These are phyloP conservation scores for Germaria angustata DNA, from an alignment of 2,888 invertebrate species.

Conservation along the genomic window DNA sequence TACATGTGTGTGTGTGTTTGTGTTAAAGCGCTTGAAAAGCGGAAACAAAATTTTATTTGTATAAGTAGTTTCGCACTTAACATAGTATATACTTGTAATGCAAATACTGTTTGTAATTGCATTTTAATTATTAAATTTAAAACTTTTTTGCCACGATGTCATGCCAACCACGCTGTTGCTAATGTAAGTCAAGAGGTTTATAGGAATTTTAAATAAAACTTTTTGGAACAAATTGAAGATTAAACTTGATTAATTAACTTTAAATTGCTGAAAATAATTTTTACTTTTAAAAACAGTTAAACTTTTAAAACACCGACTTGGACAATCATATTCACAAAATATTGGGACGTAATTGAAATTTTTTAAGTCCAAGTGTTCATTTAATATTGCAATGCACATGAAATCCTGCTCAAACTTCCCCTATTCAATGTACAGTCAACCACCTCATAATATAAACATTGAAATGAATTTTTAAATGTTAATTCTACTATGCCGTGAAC, in stretches of 20 bases:
- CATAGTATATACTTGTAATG: background rate
- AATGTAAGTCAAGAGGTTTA: constrained; percentile 59
- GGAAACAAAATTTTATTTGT: constrained; percentile 34
- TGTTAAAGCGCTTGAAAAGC: constrained; percentile 16
- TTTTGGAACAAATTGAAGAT: constrained; percentile 37
- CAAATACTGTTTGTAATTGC: constrained; percentile 52
- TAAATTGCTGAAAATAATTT: constrained; percentile 40
- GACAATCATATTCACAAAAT: background rate
- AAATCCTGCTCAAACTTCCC: background rate
- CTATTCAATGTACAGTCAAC: background rate
- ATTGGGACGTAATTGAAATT: constrained; percentile 37
- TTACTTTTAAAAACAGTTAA: background rate
- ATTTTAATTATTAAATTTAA: constrained; percentile 61
- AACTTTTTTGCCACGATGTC: constrained; percentile 28
- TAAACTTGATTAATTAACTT: constrained; percentile 50
- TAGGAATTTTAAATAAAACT: constrained; percentile 35
- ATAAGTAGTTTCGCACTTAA: constrained; percentile 46
- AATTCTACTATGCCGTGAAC: constrained; percentile 3
- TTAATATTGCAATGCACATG: constrained; percentile 9
- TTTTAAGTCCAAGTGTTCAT: constrained; percentile 27
- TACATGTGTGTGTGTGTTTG: background rate
- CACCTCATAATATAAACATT: constrained; percentile 3
- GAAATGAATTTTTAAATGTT: constrained; percentile 47
- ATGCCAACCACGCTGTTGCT: background rate
- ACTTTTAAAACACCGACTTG: background rate